Base-by-base conservation (phyloP, 2,113 vertebrate species). In the Puffinus mauretanicus region DNA sequence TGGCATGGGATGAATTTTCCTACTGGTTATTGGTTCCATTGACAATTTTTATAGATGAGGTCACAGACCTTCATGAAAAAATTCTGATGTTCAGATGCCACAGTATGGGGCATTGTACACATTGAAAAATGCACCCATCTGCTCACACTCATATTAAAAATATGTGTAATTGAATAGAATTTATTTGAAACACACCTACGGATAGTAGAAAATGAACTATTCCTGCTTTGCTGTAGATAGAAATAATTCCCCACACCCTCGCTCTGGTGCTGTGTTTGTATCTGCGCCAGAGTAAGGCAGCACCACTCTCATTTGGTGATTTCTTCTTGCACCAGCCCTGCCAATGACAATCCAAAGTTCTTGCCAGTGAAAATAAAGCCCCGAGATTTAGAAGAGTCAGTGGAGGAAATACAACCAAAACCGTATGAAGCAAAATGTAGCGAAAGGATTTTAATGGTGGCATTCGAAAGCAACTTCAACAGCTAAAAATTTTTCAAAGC, bases 341-440 rank as follows among this genome's bases (percentile, higher is more conserved):
- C 22, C 36, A 83, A 51, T 15, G 30, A 24, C 20, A 64, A 78
- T 34, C 26, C 61, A 66, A 66, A 44, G 25, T 27, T 78, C 66
- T 75, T 51, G 32, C n/a, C 71, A 66, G 29, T 40, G 46, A 62
- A 91, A 80, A 83, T 22, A 80, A 86, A 78, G 20, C 17, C n/a
- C 19, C 1, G 9, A 82, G 32, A 57, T 20, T 77, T 46, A 58
- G 58, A 87, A 54, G 3, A 54, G 22, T 18, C 4, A 1, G 20
- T 34, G 16, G 19, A 55, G 13, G 73, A 90, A 82, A 52, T 13
- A 46, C 11, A 58, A 70, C 9, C 20, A 69, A 71, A 91, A 46
- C 5, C 0, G 2, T 1, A 9, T 21, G 8, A 36, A 62, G 64
- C 10, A 57, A 77, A 71, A 47, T 7, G 15, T 14, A 61, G 18